These are phyloP conservation scores for Malurus leucopterus DNA, from an alignment of 2,797 vertebrate species.

Conservation along the genomic window DNA sequence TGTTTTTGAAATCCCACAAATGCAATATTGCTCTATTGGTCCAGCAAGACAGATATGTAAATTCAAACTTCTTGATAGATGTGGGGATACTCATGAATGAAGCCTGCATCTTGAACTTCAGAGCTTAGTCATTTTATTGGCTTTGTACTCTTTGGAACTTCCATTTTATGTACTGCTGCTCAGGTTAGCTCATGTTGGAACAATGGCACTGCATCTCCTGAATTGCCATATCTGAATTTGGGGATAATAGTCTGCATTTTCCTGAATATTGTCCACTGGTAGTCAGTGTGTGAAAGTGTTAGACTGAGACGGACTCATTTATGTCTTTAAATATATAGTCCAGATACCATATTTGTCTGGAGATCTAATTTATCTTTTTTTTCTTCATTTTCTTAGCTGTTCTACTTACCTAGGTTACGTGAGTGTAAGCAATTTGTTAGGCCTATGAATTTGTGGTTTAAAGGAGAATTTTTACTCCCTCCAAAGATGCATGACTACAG, in stretches of 20 bases:
- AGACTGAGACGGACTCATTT: background rate
- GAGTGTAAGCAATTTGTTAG: background rate
- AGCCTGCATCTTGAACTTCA: background rate
- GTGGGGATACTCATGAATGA: background rate
- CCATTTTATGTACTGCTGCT: background rate
- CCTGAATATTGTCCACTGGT: background rate
- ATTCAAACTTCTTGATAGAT: accelerated
- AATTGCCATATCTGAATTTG: background rate
- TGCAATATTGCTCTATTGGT: background rate
- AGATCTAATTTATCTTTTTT: background rate
- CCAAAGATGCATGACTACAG: background rate
- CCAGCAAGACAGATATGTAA: background rate
- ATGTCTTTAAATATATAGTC: background rate
- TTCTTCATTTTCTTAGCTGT: background rate
- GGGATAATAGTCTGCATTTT: background rate
- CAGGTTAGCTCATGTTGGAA: background rate
- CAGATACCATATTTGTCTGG: background rate
- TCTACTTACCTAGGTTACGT: background rate
- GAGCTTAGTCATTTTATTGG: background rate
- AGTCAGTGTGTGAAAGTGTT: background rate
- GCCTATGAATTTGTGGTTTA: background rate
- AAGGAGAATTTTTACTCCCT: background rate
- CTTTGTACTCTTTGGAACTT: background rate
- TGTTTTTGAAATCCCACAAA: background rate
- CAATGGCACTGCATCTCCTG: background rate